A percentile compares a stretch with the other conserved stretches of the same genome.
Conservation (phyloP, 2,113 vertebrate genomes). For the Anguilla rostrata region DNA sequence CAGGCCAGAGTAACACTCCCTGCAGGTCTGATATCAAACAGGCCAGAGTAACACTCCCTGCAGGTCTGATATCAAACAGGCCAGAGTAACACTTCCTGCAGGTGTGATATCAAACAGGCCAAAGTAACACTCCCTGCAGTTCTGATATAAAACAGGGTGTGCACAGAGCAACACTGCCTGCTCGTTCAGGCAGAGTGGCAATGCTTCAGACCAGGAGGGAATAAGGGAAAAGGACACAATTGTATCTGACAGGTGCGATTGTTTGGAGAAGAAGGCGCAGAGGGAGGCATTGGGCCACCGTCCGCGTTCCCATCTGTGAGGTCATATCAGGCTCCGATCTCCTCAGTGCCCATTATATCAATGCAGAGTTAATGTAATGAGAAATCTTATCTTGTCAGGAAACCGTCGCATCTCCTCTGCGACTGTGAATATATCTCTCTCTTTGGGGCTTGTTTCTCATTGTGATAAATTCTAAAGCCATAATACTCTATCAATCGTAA, state of each 20-base stretch:
- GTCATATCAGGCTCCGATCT: background rate
- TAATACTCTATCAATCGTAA: background rate
- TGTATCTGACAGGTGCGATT: background rate
- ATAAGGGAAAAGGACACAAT: background rate
- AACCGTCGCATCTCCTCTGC: background rate
- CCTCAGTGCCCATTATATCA: background rate
- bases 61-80: too few relatives aligned
- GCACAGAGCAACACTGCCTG: background rate
- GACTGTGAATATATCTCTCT: background rate
- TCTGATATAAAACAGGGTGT: too few relatives aligned
- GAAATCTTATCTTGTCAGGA: conserved; percentile 4
- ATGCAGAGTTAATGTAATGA: background rate
- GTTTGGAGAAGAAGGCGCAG: background rate
- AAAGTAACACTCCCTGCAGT: too few relatives aligned
- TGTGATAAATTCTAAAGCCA: background rate
- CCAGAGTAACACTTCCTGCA: too few relatives aligned
- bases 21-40: too few relatives aligned
- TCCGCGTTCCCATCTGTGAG: background rate
- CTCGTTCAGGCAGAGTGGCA: background rate
- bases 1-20: too few relatives aligned
- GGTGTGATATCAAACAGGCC: too few relatives aligned
- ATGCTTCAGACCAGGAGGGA: background rate
- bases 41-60: too few relatives aligned
- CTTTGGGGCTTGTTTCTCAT: background rate
- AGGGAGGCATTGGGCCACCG: background rate